phyloP scores from a whole-genome alignment of 2,113 vertebrate species.

The Pygoscelis antarcticus region DNA sequence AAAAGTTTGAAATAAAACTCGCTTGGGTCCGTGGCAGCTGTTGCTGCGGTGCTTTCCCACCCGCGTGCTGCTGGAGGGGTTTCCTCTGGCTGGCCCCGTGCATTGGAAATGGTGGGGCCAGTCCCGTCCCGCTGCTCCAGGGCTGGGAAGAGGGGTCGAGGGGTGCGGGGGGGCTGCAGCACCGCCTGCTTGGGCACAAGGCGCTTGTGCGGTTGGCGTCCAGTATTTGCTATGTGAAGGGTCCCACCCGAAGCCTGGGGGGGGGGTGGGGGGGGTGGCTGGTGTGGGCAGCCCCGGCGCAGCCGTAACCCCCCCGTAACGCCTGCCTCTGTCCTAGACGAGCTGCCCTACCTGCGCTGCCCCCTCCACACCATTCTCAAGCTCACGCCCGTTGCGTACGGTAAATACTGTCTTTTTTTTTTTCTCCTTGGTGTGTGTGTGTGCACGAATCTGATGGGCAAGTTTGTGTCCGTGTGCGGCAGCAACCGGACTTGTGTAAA shows the following conservation, averaged over 20 bases:
- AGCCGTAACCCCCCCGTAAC: accelerated
- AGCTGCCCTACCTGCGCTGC: slow-evolving; percentile 93
- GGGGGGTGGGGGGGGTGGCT: background rate
- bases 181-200: accelerated
- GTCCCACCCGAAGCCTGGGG: too few species aligned
- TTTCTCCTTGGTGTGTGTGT: accelerated
- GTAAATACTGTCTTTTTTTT: slow-evolving; percentile 65
- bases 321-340: slow-evolving; percentile 73
- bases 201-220: accelerated
- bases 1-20: background rate
- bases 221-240: accelerated
- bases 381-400: slow-evolving; percentile 93
- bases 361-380: slow-evolving; percentile 94
- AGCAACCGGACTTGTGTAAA: accelerated
- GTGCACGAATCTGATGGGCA: too few species aligned
- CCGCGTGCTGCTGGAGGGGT: accelerated
- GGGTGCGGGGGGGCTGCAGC: background rate
- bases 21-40: accelerated
- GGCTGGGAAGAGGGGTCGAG: background rate
- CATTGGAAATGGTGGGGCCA: background rate
- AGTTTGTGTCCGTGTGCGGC: accelerated
- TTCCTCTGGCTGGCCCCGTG: background rate
- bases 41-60: background rate
- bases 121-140: background rate
- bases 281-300: accelerated